A percentile compares a stretch with the other conserved stretches of the same genome.
These are phyloP conservation scores for Coremacera marginata DNA, from an alignment of 2,888 invertebrate species.

Conservation along the genomic window DNA sequence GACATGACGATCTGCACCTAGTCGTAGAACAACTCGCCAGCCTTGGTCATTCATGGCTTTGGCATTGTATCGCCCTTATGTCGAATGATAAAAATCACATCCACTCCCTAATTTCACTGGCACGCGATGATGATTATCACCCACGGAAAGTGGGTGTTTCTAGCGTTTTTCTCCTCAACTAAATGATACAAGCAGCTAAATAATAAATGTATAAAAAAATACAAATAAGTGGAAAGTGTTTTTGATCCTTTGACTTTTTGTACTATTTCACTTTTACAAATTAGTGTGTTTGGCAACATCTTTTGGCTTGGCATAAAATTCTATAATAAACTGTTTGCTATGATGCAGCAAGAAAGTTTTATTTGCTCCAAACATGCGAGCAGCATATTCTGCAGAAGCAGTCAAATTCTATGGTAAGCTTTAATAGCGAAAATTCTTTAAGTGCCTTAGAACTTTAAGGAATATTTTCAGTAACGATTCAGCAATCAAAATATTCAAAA, in stretches of 20 bases:
- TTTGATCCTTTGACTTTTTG: slow-evolving; percentile 54
- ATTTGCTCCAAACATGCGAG: slow-evolving; percentile 52
- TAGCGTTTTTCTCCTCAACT: slow-evolving; percentile 3
- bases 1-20: background rate
- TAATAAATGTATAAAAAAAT: slow-evolving; percentile 13
- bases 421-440: background rate
- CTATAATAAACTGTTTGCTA: slow-evolving; percentile 56
- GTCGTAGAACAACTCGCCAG: background rate
- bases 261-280: slow-evolving; percentile 48
- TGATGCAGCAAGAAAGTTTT: slow-evolving; percentile 48
- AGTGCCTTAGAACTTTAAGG: background rate
- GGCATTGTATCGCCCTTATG: slow-evolving; percentile 3
- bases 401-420: background rate
- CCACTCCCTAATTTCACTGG: slow-evolving; percentile 67
- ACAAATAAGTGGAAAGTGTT: background rate
- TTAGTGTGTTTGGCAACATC: slow-evolving; percentile 51
- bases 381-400: background rate
- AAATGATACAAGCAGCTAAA: slow-evolving; percentile 9
- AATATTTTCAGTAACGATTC: background rate
- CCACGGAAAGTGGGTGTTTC: slow-evolving; percentile 41
- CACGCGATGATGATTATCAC: slow-evolving; percentile 68
- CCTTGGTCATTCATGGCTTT: background rate
- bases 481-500: too few relatives aligned
- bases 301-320: slow-evolving; percentile 51
- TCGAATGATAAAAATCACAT: slow-evolving; percentile 69